Percentiles rank a stretch among this genome's conserved stretches.
phyloP scores from a whole-genome alignment of 2,797 vertebrate species.

The Cheirogaleus major region DNA sequence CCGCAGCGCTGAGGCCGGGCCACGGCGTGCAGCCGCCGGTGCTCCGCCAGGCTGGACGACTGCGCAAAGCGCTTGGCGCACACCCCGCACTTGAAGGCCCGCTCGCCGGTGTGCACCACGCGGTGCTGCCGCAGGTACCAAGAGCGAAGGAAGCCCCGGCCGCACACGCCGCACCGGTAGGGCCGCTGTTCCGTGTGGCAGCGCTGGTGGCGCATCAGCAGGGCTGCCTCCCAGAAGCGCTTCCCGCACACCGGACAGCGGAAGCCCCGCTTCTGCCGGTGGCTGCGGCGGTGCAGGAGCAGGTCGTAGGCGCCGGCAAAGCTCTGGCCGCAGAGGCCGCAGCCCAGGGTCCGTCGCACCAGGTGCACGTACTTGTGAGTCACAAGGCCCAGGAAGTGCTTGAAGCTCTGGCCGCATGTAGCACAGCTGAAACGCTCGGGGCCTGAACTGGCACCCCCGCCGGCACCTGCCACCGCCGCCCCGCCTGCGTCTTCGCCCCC shows the following conservation, averaged over 20 bases:
- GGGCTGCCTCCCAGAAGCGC: slow-evolving; percentile 94
- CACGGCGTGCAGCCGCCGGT: slow-evolving; percentile 81
- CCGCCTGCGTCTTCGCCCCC: slow-evolving; percentile 35
- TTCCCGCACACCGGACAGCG: slow-evolving; percentile 95
- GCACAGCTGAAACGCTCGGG: slow-evolving; percentile 83
- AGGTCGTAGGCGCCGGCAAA: slow-evolving; percentile 83
- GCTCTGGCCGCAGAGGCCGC: slow-evolving; percentile 83
- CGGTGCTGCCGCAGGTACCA: slow-evolving; percentile 97
- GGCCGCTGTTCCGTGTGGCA: slow-evolving; percentile 94
- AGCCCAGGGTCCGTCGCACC: slow-evolving; percentile 82
- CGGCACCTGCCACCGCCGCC: not conserved
- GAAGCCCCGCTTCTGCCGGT: slow-evolving; percentile 89
- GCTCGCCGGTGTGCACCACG: slow-evolving; percentile 95
- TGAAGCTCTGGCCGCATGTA: slow-evolving; percentile 86
- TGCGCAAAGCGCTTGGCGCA: slow-evolving; percentile 88
- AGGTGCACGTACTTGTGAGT: slow-evolving; percentile 87
- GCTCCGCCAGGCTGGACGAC: slow-evolving; percentile 84
- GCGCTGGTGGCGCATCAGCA: slow-evolving; percentile 93
- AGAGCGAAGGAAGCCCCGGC: slow-evolving; percentile 94
- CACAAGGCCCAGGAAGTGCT: slow-evolving; percentile 85
- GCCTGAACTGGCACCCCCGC: slow-evolving; percentile 50
- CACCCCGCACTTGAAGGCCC: slow-evolving; percentile 91
- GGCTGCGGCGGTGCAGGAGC: slow-evolving; percentile 86
- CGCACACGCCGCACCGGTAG: slow-evolving; percentile 94
- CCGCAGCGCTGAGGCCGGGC: slow-evolving; percentile 83